Base-by-base conservation (phyloP, 2,797 vertebrate species). In the Pyrrhura leucotis region DNA sequence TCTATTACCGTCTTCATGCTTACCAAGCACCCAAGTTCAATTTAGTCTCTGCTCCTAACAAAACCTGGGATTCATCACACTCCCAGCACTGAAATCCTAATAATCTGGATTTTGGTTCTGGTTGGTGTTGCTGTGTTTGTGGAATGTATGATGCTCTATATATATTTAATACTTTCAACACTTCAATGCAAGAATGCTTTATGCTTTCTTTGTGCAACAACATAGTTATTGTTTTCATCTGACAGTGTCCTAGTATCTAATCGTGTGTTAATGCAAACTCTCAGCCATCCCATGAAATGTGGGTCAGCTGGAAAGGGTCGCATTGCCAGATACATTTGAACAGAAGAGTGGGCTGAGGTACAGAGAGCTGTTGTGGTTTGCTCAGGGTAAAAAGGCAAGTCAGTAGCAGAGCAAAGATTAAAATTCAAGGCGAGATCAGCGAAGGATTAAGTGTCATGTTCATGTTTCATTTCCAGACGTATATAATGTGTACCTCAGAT, bases 381-480 rank as follows among this genome's bases (percentile, higher is more conserved):
- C 42, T 87, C 67, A 83, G 92, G 90, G 88, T 96, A 93, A 79
- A 95, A 96, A 91, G 80, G 33, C 83, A 90, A 93, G 63, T 65
- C 76, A 66, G 88, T 59, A 58, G 61, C 74, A 82, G 77, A 91
- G 83, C 23, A 28, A 84, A 88, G 74, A 90, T 95, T 96, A 95
- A 88, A 95, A 95, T 96, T 85, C 90, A 96, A 95, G 77, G 74
- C 91, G 83, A 77, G 74, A 86, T 95, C 91, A 91, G n/a, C 1
- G 5, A 89, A 91, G 88, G 88, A 95, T 95, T 95, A 95, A 93
- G 79, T 75, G 61, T 39, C 0, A 0, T 42, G 56, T 78, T 94
- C 94, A 85, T 88, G 93, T 77, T 95, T 91, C 80, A 31, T 93
- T 94, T 89, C 54, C 71, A 95, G 88, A 42, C 63, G 8, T 66